Evolutionary conservation across 2,113 vertebrate genomes (phyloP), one percentile per base, ranked within the genome.

Genomic region (Anser cygnoides): DNA sequence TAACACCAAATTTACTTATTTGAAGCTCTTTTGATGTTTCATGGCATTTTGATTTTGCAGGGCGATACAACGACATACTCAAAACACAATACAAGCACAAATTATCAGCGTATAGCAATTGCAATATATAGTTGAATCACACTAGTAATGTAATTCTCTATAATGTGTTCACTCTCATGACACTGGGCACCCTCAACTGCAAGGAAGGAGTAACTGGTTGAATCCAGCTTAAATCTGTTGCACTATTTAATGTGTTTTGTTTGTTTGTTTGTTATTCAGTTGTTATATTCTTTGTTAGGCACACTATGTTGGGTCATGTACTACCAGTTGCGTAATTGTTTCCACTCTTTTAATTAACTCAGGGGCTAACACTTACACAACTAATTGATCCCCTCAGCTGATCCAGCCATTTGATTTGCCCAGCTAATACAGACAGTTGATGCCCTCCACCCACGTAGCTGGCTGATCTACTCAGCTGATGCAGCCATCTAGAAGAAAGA

Each of bases 261-360:
- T 49, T 49, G 46, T 43, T 62, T 49, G 4, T 59, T 26, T 59
- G 19, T 50, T 70, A 9, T 67, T 72, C 7, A n/a, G 7, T 25
- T 83, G 80, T 85, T 50, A 6, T 37, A n/a, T 4, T 44, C 17
- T 20, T 4, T n/a, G 10, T 14, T 63, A 8, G 6, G 41, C n/a
- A 12, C 2, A 0, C 5, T 29, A 2, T 52, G 9, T 13, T 68
- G 7, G 5, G 22, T 23, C 29, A 13, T 26, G 16, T 37, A 11
- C 19, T 17, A 46, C 18, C 83, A 52, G 13, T 2, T 31, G 2
- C 25, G 10, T 6, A 1, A 62, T 25, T 71, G 8, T 52, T 94
- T 72, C 77, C 43, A n/a, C 3, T 43, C 9, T 54, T 81, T 74
- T 70, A 18, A 55, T 77, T 65, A 78, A 46, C 13, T 18, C 4